Percentiles rank a stretch among this genome's conserved stretches.
Conservation (phyloP, 1,140 invertebrate genomes). For the Octopus bimaculoides region DNA sequence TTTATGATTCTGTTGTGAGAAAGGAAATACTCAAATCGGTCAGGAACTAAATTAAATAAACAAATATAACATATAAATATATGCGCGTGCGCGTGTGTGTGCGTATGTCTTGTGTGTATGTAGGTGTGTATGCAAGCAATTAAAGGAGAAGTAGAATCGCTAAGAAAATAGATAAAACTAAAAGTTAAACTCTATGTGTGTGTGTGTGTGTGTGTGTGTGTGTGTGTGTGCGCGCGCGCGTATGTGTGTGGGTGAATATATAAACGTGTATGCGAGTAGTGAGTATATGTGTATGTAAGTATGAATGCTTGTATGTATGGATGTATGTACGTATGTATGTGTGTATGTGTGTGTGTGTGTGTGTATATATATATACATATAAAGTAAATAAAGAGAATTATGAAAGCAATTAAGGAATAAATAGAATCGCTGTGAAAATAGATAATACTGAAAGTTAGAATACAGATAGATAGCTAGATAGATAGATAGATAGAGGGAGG, state of each 20-base stretch:
- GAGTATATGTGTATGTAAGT: not conserved
- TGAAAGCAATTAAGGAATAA: no score
- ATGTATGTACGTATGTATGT: not conserved
- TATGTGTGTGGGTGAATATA: not conserved
- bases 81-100: no score
- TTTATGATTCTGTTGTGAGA: no score
- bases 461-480: not conserved
- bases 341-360: not conserved
- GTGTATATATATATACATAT: no score
- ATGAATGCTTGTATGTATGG: not conserved
- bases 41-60: no score
- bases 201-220: not conserved
- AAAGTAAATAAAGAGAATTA: no score
- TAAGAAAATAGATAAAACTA: not conserved
- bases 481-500: not conserved
- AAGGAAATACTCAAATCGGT: no score
- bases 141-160: not conserved
- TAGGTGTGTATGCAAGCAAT: no score
- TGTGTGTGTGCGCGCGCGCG: not conserved
- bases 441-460: not conserved
- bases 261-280: not conserved
- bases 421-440: no score
- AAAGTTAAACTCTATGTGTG: no score
- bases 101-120: no score
- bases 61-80: no score